A percentile compares a stretch with the other conserved stretches of the same genome.
These are phyloP conservation scores for Drosophila melanica DNA, from an alignment of 1,140 invertebrate genomes.

Conservation along the genomic window DNA sequence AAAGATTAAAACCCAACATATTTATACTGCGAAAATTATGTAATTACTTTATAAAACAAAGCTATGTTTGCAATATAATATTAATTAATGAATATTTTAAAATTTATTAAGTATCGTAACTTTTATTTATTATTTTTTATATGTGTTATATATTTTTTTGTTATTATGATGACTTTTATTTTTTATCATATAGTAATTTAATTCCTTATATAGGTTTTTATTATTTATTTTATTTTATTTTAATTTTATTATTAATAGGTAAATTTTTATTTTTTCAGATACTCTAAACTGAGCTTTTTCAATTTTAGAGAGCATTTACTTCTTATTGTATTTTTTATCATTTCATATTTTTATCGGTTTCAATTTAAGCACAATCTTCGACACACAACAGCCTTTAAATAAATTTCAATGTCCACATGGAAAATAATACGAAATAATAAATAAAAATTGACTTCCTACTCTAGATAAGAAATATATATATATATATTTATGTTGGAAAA, in stretches of 20 bases:
- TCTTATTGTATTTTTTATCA: background rate
- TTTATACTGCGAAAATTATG: too few relatives aligned
- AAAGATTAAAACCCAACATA: background rate
- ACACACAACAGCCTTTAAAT: background rate
- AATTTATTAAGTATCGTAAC: too few relatives aligned
- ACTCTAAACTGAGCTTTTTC: too few relatives aligned
- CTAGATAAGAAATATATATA: slow-evolving; percentile 41
- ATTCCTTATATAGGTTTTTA: background rate
- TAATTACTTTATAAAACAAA: background rate
- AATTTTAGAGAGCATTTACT: too few relatives aligned
- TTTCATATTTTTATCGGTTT: slow-evolving; percentile 15
- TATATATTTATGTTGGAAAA: slow-evolving; percentile 40
- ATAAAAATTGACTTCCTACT: background rate
- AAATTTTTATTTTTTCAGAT: background rate
- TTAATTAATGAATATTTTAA: too few relatives aligned
- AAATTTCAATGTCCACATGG: background rate
- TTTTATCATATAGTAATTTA: too few relatives aligned
- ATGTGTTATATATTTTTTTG: too few relatives aligned
- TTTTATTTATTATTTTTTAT: too few relatives aligned
- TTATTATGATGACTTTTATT: too few relatives aligned
- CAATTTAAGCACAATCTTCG: background rate
- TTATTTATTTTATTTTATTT: slow-evolving; percentile 19
- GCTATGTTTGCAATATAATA: too few relatives aligned
- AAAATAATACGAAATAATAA: slow-evolving; percentile 8
- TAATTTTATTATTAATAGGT: background rate